Base-by-base conservation (phyloP, 2,113 vertebrate genomes). In the Glaucidium brasilianum region DNA sequence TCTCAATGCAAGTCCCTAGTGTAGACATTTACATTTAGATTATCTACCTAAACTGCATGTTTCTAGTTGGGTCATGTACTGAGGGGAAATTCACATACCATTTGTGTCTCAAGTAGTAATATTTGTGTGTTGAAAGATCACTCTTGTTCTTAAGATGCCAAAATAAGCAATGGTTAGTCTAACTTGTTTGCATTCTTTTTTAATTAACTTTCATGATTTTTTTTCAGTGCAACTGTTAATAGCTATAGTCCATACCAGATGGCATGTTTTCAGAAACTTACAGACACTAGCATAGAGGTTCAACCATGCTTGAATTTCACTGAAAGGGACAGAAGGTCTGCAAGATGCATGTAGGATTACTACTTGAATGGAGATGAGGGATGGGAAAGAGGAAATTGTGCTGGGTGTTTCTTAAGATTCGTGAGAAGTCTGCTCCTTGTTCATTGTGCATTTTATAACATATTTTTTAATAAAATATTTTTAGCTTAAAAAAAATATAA, bases 301-400 rank as follows among this genome's bases (percentile, higher is more conserved):
- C 37, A 85, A 22, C 64, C 37, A 10, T 73, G 29, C 45, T 94
- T 86, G 1, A 13, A 53, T 78, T 80, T 78, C 47, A 62, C 35
- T 92, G 45, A 72, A 82, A 58, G 60, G 64, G 73, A 74, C 77
- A 82, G 93, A 91, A 94, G 64, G 77, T 75, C 37, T 92, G 64
- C 85, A 78, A 56, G 88, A 55, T 90, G 60, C 27, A 11, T 63
- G 15, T 67, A 23, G 64, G 50, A 85, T 87, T 89, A 50, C 55
- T 92, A 5, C 14, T 78, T 53, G 55, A 93, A 63, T 59, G 55
- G 60, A 74, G 30, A 66, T 62, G 25, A 81, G 55, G 72, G 29
- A 30, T 93, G 52, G 52, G 60, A 92, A 76, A 43, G 43, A 76
- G n/a, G 55, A 77, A 74, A n/a, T n/a, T 63, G 37, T 71, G 7